phyloP scores from a whole-genome alignment of 2,888 invertebrate species.

The Elysia crispata region DNA sequence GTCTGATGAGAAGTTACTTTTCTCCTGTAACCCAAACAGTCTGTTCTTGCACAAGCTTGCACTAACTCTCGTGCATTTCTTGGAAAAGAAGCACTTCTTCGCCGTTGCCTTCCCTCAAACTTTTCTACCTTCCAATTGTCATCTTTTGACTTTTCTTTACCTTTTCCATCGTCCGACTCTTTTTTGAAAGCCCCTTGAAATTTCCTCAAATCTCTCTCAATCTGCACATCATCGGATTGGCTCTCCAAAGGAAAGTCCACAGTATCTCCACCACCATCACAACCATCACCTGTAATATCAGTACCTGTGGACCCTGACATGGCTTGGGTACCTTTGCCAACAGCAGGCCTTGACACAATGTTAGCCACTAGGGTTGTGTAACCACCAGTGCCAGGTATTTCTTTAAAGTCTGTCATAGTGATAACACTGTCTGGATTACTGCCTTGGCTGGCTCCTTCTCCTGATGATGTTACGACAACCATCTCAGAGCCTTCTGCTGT shows the following conservation, averaged over 20 bases:
- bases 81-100: background rate
- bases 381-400: conserved; percentile 49
- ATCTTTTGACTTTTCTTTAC: conserved; percentile 20
- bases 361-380: conserved; percentile 52
- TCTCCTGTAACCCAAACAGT: conserved; percentile 12
- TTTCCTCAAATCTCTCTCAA: background rate
- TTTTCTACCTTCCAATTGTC: background rate
- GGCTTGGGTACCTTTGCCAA: background rate
- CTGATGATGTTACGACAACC: background rate
- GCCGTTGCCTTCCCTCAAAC: background rate
- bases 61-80: conserved; percentile 15
- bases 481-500: conserved; percentile 40
- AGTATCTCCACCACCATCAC: background rate
- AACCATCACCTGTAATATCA: background rate
- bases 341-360: conserved; percentile 43
- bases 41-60: background rate
- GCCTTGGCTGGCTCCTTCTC: background rate
- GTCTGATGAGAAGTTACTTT: background rate
- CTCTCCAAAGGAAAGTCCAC: background rate
- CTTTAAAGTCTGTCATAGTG: conserved; percentile 49
- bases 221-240: background rate
- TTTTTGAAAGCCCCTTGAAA: background rate
- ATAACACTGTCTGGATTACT: conserved; percentile 29
- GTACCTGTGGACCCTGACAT: background rate
- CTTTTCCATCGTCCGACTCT: conserved; percentile 1